Evolutionary conservation across 2,888 invertebrate genomes (phyloP), one percentile per base, ranked within the genome.

Genomic region (Dryococelus australis): DNA sequence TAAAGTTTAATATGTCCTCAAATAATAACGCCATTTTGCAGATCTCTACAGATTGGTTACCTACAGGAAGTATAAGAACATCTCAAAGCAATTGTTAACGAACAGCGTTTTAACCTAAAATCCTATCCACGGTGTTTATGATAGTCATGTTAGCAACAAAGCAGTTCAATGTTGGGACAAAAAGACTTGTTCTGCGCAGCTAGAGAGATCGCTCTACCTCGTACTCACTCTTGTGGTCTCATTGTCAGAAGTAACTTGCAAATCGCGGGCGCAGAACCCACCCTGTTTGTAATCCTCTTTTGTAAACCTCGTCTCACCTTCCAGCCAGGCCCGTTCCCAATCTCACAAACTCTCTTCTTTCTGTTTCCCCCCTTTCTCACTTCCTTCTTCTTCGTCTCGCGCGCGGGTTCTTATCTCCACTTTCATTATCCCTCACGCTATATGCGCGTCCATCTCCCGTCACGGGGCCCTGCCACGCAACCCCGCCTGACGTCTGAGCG

Each of bases 401-500:
- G 65, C 83, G 83, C 28, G 35, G 80, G 83, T 12, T 83, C 83
- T 83, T 83, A 83, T 83, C 83, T 83, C 35, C 35, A 83, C 83
- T 83, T 83, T 83, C 83, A 83, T 83, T 83, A 83, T 83, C 83
- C 83, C 83, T 83, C 83, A 83, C 83, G 83, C 83, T 43, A 83
- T 83, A 83, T 83, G 83, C 83, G 43, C 83, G 83, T 83, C 43
- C 83, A 83, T 83, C 83, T 83, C 43, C 83, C 83, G 43, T 24
- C 83, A 83, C 65, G 20, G 20, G 51, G n/a, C 13, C 47, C 65
- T 65, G 65, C 65, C 65, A 65, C 65, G 65, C 65, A n/a, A 65
- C 65, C 35, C 24, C 65, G 65, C 20, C 65, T 65, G 65, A 65
- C 65, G 65, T 8, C 65, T 6, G 65, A 24, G 65, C 65, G n/a